Evolutionary conservation across 2,888 invertebrate species (phyloP).

Genomic region (Trisateles emortualis): DNA sequence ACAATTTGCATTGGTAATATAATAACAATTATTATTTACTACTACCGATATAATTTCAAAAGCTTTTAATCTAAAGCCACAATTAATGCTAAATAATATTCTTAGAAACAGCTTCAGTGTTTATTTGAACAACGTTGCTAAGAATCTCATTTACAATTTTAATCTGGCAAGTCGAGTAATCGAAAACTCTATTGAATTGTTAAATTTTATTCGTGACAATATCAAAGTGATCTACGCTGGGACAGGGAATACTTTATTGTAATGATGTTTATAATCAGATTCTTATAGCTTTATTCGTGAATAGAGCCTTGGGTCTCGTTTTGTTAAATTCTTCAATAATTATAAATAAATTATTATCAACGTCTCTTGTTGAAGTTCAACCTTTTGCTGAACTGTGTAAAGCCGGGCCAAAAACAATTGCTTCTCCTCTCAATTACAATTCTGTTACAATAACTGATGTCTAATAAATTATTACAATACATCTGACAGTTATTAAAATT

Average conservation of each 20-base stretch:
- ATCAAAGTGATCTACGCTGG: constrained; percentile 24
- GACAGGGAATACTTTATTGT: constrained; percentile 11
- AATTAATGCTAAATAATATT: constrained; percentile 36
- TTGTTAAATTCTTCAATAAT: background rate
- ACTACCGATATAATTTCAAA: constrained; percentile 24
- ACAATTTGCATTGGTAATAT: constrained; percentile 18
- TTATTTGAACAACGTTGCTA: constrained; percentile 38
- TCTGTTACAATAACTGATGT: background rate
- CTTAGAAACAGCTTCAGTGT: constrained; percentile 27
- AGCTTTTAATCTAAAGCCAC: constrained; percentile 33
- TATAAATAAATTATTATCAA: constrained; percentile 1
- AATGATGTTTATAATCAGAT: constrained; percentile 11
- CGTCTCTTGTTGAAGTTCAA: background rate
- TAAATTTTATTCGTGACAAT: constrained; percentile 31
- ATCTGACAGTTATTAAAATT: background rate
- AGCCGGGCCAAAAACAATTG: background rate
- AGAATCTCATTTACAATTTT: constrained; percentile 43
- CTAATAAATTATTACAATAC: background rate
- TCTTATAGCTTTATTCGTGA: background rate
- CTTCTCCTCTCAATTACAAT: background rate
- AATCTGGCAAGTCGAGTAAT: constrained; percentile 30
- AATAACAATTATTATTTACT: constrained; percentile 17
- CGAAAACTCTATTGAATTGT: constrained; percentile 39
- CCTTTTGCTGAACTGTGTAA: background rate
- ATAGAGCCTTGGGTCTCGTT: background rate